phyloP scores from a whole-genome alignment of 2,797 vertebrate species.

The Enteromius mattozi region DNA sequence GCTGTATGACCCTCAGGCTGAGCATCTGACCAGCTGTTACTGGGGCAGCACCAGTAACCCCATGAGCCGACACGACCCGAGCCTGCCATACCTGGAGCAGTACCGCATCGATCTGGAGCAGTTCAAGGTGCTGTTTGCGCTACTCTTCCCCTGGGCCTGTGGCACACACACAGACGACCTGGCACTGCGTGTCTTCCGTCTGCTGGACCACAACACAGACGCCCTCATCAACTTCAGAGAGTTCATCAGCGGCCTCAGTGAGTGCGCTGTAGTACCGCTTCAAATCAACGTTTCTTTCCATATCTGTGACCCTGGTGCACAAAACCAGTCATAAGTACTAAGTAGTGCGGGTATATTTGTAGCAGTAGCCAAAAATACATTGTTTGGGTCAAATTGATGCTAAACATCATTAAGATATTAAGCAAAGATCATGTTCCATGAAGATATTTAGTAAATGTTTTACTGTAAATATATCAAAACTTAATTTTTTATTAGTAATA shows the following conservation, averaged over 20 bases:
- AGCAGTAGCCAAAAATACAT: no score
- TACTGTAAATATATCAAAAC: no score
- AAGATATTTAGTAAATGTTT: no score
- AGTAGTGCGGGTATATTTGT: no score
- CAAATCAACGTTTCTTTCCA: not conserved
- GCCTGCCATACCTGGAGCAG: conserved; percentile 96
- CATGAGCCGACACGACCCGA: conserved; percentile 92
- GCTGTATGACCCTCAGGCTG: conserved; percentile 77
- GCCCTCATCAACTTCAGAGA: conserved; percentile 95
- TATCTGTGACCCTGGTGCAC: no score
- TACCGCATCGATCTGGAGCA: conserved; percentile 97
- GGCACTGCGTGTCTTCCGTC: conserved; percentile 87
- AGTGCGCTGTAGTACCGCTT: not conserved
- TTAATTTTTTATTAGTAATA: no score
- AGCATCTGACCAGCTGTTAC: conserved; percentile 97
- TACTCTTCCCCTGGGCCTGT: conserved; percentile 94
- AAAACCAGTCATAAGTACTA: no score
- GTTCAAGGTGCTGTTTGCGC: conserved; percentile 91
- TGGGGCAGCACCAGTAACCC: conserved; percentile 95
- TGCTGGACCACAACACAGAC: conserved; percentile 92
- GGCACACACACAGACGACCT: conserved; percentile 88
- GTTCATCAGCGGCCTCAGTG: conserved; percentile 92
- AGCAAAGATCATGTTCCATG: no score
- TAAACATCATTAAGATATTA: no score
- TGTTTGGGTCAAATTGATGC: no score